Evolutionary conservation across 2,888 invertebrate species (phyloP).

Genomic region (Uropetala carovei): DNA sequence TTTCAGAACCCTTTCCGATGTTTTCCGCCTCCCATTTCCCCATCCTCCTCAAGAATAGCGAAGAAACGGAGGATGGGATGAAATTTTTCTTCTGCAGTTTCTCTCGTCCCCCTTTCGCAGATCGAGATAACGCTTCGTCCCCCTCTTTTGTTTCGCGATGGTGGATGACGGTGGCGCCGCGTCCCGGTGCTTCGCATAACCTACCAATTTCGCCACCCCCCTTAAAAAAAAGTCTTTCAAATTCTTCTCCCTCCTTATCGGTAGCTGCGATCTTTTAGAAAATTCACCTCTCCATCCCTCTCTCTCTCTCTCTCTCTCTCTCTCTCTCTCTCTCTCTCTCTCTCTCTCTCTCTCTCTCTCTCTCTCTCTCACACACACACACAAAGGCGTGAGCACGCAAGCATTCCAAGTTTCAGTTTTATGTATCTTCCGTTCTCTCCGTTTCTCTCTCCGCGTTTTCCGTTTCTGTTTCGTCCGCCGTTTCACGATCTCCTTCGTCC

Average conservation of each 20-base stretch:
- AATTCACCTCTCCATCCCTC: neutral
- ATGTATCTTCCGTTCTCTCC: neutral
- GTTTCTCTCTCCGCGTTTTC: neutral
- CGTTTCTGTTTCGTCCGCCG: too few relatives aligned
- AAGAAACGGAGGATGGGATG: too few relatives aligned
- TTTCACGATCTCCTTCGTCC: too few relatives aligned
- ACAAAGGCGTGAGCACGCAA: too few relatives aligned
- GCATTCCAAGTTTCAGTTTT: neutral
- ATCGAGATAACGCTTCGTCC: constrained; percentile 1
- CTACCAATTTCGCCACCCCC: constrained; percentile 23
- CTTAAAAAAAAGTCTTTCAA: neutral
- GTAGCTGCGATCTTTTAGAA: neutral
- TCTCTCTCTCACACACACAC: too few relatives aligned
- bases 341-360: neutral
- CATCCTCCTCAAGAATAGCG: too few relatives aligned
- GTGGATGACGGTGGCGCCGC: neutral
- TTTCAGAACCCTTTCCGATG: neutral
- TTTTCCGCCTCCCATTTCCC: neutral
- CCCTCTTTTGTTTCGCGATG: neutral
- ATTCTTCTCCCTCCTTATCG: neutral
- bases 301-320: neutral
- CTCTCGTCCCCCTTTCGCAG: neutral
- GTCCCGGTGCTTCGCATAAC: neutral
- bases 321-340: neutral
- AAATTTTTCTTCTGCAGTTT: neutral